Evolutionary conservation across 2,797 vertebrate species (phyloP), one percentile per base, ranked within the genome.

Genomic region (Picus viridis): DNA sequence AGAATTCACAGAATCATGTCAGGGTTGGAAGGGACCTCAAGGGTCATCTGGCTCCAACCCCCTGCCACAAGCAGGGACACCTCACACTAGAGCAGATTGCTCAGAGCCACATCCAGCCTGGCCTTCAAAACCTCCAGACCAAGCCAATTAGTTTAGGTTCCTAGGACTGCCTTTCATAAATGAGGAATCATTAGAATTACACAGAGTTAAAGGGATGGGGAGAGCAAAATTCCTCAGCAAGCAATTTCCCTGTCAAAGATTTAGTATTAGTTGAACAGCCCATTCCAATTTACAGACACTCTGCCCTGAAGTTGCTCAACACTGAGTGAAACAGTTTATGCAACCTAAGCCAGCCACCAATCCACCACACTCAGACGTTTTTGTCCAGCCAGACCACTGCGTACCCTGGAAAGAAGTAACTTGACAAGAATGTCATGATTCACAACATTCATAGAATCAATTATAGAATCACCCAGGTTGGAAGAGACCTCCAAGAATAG

Each of bases 371-470:
- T 17, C 15, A 77, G 62, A 9, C 45, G n/a, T 16, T 79, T 41
- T 54, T 65, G 20, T 29, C 84, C 63, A 92, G 14, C 12, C 18
- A 63, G 14, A 54, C 16, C 34, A 45, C 32, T 41, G 45, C 3
- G n/a, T 15, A 20, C 26, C 45, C 93, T 82, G 65, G 73, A 91
- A 51, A 76, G 18, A 93, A 96, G 59, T 57, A 39, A 29, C 47
- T 72, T 84, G 23, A 68, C 91, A 95, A 91, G 10, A 73, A 72
- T 54, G 70, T 91, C 83, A 74, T 80, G 71, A 93, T 88, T 91
- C 62, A 65, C 5, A 71, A 86, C 26, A 78, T 81, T 82, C 62
- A 81, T 78, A 41, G 36, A 36, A 36, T 36, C 36, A 10, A 36
- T 36, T 9, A 36, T 36, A 36, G 36, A 36, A 36, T 36, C 36